Conservation (phyloP, 2,888 invertebrate species). For the Dysmachus trigonus region DNA sequence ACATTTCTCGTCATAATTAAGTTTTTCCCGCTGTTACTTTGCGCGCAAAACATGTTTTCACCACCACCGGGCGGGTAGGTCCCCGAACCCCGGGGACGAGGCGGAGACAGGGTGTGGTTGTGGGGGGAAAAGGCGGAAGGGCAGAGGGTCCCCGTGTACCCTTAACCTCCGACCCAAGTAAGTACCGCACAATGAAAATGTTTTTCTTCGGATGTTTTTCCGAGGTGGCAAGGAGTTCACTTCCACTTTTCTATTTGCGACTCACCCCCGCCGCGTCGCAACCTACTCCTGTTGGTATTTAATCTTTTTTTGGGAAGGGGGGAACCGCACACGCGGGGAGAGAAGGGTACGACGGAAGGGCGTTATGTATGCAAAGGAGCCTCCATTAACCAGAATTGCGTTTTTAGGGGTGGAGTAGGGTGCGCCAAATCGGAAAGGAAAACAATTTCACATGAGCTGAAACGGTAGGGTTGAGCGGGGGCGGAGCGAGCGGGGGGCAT, state of each 20-base stretch:
- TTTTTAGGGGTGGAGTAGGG: not conserved
- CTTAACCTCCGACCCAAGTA: not conserved
- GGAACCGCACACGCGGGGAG: not conserved
- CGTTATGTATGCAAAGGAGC: conserved; percentile 8
- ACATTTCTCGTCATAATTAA: conserved; percentile 16
- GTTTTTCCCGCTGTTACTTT: conserved; percentile 20
- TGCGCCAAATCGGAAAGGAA: conserved; percentile 4
- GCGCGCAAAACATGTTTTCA: conserved; percentile 7
- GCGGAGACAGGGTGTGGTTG: too few relatives aligned
- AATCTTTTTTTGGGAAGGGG: not conserved
- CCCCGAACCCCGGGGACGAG: too few relatives aligned
- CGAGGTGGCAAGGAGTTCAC: conserved; percentile 10
- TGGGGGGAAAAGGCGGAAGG: not conserved
- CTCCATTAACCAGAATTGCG: not conserved
- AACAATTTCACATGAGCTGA: conserved; percentile 20
- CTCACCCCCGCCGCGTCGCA: not conserved
- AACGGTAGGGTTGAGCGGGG: not conserved
- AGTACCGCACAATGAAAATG: not conserved
- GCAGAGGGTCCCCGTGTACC: not conserved
- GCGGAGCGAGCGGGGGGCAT: not conserved
- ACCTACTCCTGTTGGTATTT: not conserved
- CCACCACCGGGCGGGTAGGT: not conserved
- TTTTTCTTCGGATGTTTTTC: conserved; percentile 1
- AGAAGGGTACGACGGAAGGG: not conserved
- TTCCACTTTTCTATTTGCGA: conserved; percentile 16